Evolutionary conservation across 1,140 invertebrate species (phyloP).

Genomic region (Pteromalus puparum): DNA sequence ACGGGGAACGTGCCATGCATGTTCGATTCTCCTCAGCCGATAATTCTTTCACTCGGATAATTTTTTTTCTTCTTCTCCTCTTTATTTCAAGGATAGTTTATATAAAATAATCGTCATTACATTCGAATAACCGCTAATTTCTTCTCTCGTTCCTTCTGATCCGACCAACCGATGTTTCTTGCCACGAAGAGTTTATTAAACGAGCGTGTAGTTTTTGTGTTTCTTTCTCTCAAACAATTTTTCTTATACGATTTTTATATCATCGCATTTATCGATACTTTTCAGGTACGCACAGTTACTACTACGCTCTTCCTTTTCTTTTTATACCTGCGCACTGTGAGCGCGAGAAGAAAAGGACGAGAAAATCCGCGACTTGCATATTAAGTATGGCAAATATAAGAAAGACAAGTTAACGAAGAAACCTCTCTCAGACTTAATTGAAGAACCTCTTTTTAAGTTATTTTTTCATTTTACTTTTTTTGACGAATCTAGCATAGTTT

Average conservation of each 20-base stretch:
- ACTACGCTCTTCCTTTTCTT: conserved; percentile 53
- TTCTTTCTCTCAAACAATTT: conserved; percentile 34
- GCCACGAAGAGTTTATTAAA: conserved; percentile 41
- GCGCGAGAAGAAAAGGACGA: conserved; percentile 48
- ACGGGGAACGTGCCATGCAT: conserved; percentile 31
- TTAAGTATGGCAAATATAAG: conserved; percentile 49
- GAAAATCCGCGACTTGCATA: conserved; percentile 51
- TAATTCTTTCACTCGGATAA: conserved; percentile 28
- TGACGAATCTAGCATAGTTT: conserved; percentile 53
- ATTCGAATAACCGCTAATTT: conserved; percentile 50
- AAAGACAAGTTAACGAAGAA: conserved; percentile 42
- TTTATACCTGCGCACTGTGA: conserved; percentile 28
- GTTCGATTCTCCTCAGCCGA: conserved; percentile 30
- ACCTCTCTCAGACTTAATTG: conserved; percentile 41
- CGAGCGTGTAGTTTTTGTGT: conserved; percentile 24
- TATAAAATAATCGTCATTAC: conserved; percentile 49
- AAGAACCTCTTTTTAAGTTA: conserved; percentile 31
- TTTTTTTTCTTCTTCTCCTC: conserved; percentile 40
- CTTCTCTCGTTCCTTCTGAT: conserved; percentile 45
- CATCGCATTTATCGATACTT: conserved; percentile 48
- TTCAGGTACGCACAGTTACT: conserved; percentile 54
- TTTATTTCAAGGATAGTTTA: conserved; percentile 49
- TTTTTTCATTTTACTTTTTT: conserved; percentile 41
- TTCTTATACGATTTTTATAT: conserved; percentile 30
- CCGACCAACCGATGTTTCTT: conserved; percentile 39